phyloP scores from a whole-genome alignment of 1,140 invertebrate genomes.

The Liolophura sinensis region DNA sequence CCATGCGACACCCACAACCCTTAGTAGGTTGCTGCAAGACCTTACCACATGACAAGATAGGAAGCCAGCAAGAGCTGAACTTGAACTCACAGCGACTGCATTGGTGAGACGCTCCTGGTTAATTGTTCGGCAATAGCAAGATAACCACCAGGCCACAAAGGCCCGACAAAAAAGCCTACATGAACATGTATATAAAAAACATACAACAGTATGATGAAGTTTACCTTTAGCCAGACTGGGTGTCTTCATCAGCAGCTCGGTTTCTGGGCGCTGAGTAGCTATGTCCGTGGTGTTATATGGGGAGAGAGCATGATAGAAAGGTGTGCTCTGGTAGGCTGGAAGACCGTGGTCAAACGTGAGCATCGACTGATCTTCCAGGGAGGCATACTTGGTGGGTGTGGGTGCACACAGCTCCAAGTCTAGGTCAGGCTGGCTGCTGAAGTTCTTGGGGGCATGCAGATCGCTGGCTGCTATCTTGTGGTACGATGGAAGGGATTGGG shows the following conservation, averaged over 20 bases:
- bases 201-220: too few relatives aligned
- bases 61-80: too few relatives aligned
- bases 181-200: too few relatives aligned
- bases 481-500: neutral
- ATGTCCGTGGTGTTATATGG: conserved; percentile 9
- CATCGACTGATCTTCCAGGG: conserved; percentile 1
- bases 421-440: neutral
- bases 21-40: too few relatives aligned
- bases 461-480: neutral
- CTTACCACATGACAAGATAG: too few relatives aligned
- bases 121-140: too few relatives aligned
- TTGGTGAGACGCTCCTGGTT: neutral
- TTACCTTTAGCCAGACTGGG: neutral
- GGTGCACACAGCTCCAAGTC: neutral
- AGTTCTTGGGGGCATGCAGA: conserved; percentile 5
- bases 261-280: conserved; percentile 15
- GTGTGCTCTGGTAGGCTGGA: conserved; percentile 32
- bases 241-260: conserved; percentile 4
- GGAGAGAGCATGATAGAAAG: conserved; percentile 11
- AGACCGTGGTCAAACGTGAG: conserved; percentile 17
- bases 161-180: too few relatives aligned
- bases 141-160: too few relatives aligned
- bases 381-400: neutral
- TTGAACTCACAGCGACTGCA: conserved; percentile 1
- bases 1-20: too few relatives aligned